Evolutionary conservation across 2,797 vertebrate species (phyloP), one percentile per base, ranked within the genome.

Genomic region (Schizopygopsis malacanthus): DNA sequence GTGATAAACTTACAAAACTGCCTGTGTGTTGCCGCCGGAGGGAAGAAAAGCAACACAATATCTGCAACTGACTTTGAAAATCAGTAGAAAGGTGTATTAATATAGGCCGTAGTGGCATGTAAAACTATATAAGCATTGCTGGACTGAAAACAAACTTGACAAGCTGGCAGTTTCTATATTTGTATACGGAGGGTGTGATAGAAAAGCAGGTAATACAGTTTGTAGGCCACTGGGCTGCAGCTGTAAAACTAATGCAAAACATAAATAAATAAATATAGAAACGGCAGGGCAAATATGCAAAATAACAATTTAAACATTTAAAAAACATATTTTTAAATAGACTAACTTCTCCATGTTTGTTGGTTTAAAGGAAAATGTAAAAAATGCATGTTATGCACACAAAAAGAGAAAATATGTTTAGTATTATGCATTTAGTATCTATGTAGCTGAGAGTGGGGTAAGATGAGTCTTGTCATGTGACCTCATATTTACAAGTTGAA

Each of bases 51-150:
- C 61, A 22, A 76, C 18, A 67, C 87, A 77, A 87, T 79, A 80
- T 63, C 39, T 59, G 77, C 63, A 84, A 85, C 72, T 80, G 67
- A 85, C 83, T 85, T 80, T 81, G 80, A 80, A 87, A 88, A 84
- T 86, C 81, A 84, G 80, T 77, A 85, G 70, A 81, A 87, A 52
- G 75, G 61, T 45, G 83, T 69, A 87, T 83, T 88, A 81, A 78
- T 77, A 81, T 69, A 72, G 37, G 56, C 28, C 37, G 77, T 61
- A 87, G 59, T 70, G 69, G 77, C 47, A 43, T 67, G 87, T 81
- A 56, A 73, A 78, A 39, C 39, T 59, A 79, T 59, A 79, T 61
- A 84, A 72, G n/a, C 25, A 47, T 28, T 79, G 78, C 41, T 76
- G 43, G 28, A 61, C n/a, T 72, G n/a, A 43, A 56, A 59, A 72